Conservation (phyloP, 2,888 invertebrate species). For the Lochmaea crataegi region DNA sequence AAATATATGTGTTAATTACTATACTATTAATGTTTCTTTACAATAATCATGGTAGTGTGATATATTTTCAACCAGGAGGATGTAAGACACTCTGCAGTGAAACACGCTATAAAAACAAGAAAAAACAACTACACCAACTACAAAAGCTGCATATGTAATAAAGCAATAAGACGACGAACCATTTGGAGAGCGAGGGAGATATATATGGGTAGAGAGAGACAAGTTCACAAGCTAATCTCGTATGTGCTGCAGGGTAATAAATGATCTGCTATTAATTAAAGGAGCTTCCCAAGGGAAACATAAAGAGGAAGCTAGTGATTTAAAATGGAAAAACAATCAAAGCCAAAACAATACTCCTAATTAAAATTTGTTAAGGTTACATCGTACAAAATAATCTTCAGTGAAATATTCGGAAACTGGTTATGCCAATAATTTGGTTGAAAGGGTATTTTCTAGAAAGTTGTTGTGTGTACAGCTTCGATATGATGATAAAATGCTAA, state of each 20-base stretch:
- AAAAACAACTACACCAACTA: neutral
- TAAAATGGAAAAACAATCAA: neutral
- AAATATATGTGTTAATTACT: too few species aligned
- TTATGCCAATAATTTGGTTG: too few species aligned
- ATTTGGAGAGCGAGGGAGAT: conserved; percentile 6
- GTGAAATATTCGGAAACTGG: neutral
- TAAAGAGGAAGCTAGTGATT: neutral
- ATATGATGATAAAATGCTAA: too few species aligned
- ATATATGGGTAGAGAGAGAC: neutral
- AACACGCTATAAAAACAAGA: too few species aligned
- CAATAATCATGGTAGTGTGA: too few species aligned
- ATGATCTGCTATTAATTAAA: conserved; percentile 25
- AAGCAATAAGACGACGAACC: neutral
- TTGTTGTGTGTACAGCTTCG: too few species aligned
- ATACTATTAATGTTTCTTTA: too few species aligned
- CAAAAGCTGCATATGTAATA: neutral
- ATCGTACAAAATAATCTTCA: neutral
- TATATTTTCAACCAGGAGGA: too few species aligned
- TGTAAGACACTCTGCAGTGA: too few species aligned
- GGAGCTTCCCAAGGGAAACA: neutral
- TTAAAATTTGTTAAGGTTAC: neutral
- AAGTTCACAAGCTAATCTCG: conserved; percentile 26
- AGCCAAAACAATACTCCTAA: neutral
- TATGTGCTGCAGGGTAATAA: conserved; percentile 19
- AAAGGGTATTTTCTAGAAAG: too few species aligned